Evolutionary conservation across 1,140 invertebrate species (phyloP), one percentile per base, ranked within the genome.

Genomic region (Camponotus pennsylvanicus): DNA sequence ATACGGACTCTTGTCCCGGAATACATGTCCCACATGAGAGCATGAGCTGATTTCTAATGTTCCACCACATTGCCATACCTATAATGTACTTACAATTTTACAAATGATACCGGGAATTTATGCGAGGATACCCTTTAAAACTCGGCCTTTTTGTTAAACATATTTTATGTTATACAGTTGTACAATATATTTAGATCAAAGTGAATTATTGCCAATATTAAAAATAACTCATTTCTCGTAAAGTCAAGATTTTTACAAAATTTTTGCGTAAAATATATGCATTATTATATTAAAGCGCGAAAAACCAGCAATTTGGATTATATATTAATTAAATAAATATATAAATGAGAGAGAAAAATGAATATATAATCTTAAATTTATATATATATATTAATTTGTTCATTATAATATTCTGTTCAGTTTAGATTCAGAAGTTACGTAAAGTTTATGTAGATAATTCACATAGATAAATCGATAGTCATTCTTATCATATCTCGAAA

Each of bases 1-100:
- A 96, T 99, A 99, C 42, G 99, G 99, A 90, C 98, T 99, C 95
- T 99, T 99, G 96, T 99, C 99, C 91, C 99, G 97, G 96, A 99
- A 99, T 90, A 99, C 99, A 96, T 99, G 99, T 84, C 99, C 99
- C 89, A 99, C 99, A 95, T 99, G 98, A 75, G 98, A 99, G 95
- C 98, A 99, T 86, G 98, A 98, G 93, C 98, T 97, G 94, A 99
- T 99, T 96, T 99, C 98, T 96, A 99, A 96, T 91, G 96, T 97
- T 87, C 99, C 99, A 93, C 98, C 98, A 96, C 99, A 99, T 97
- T 99, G 98, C 99, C 98, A 99, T 88, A 99, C 98, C 98, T 99
- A 97, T 87, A 95, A 95, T 90, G 83, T 93, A 93, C 94, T 95
- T 90, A 91, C 91, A 91, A 88, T 86, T 91, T 92, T 18, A 90